phyloP scores from a whole-genome alignment of 2,888 invertebrate genomes.

The Hydroisotoma schaefferi region DNA sequence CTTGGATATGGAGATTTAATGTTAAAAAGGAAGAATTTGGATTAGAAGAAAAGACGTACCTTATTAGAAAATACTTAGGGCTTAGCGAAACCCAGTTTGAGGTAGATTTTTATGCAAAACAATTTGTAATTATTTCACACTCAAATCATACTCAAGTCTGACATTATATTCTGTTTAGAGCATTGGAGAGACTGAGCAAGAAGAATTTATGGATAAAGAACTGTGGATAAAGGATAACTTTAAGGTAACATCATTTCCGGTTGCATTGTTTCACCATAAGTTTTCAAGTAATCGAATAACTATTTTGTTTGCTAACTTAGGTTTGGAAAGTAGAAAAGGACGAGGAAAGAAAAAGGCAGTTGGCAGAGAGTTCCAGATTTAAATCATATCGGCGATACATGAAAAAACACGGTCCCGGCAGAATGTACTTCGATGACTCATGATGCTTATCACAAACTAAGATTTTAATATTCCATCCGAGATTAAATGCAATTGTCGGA shows the following conservation, averaged over 20 bases:
- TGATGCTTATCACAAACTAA: too few species aligned
- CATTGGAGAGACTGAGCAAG: conserved; percentile 69
- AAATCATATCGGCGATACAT: conserved; percentile 86
- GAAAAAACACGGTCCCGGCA: conserved; percentile 81
- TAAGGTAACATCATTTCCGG: conserved; percentile 54
- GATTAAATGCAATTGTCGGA: too few species aligned
- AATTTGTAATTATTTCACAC: conserved; percentile 1
- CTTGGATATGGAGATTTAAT: conserved; percentile 78
- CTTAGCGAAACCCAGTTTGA: conserved; percentile 56
- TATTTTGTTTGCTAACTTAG: conserved; percentile 44
- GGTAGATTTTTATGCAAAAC: conserved; percentile 49
- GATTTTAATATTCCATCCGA: too few species aligned
- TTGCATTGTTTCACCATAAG: too few species aligned
- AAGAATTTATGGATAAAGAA: conserved; percentile 68
- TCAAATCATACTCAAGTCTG: conserved; percentile 15
- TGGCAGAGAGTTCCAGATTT: conserved; percentile 81
- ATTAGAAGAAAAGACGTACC: conserved; percentile 75
- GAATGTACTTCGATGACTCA: conserved; percentile 85
- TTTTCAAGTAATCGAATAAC: background rate
- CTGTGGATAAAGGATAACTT: conserved; percentile 82
- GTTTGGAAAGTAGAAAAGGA: conserved; percentile 78
- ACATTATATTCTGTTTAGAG: conserved; percentile 55
- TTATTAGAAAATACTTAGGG: conserved; percentile 74
- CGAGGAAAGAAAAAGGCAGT: conserved; percentile 75
- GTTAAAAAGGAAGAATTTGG: conserved; percentile 72